Evolutionary conservation across 2,888 invertebrate species (phyloP).

Genomic region (Epirrhoe tristata): DNA sequence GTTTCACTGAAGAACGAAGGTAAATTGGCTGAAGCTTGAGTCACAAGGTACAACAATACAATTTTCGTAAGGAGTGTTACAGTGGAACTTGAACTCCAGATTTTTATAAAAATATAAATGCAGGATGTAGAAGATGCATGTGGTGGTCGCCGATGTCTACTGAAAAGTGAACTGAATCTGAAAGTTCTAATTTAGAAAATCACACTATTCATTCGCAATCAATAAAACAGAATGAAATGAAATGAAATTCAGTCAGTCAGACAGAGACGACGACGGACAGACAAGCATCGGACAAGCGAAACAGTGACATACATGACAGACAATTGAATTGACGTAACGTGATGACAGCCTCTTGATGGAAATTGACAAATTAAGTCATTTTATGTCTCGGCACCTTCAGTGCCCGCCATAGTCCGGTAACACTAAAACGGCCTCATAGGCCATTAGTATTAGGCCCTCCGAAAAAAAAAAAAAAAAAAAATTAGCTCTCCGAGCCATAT

Average conservation of each 20-base stretch:
- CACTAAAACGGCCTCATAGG: no score
- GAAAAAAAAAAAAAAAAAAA: no score
- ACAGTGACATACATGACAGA: not conserved
- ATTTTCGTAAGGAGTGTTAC: not conserved
- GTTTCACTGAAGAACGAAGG: constrained; percentile 11
- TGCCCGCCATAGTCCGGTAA: no score
- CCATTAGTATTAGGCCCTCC: no score
- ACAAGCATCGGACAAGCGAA: constrained; percentile 6
- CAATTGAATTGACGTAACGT: no score
- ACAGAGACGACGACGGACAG: not conserved
- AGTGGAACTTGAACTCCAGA: not conserved
- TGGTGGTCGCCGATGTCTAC: constrained; percentile 1
- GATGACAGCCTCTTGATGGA: no score
- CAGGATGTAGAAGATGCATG: constrained; percentile 11
- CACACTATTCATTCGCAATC: constrained; percentile 37
- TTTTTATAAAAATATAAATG: not conserved
- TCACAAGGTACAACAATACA: constrained; percentile 5
- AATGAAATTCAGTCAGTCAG: constrained; percentile 9
- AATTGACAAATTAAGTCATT: no score
- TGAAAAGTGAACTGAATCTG: constrained; percentile 6
- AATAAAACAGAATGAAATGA: constrained; percentile 37
- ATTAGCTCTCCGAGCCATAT: no score
- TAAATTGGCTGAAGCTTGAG: not conserved
- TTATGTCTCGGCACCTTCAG: no score
- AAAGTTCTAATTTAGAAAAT: constrained; percentile 16